Base-by-base conservation (phyloP, 2,888 invertebrate species). In the Tachystola acroxantha region DNA sequence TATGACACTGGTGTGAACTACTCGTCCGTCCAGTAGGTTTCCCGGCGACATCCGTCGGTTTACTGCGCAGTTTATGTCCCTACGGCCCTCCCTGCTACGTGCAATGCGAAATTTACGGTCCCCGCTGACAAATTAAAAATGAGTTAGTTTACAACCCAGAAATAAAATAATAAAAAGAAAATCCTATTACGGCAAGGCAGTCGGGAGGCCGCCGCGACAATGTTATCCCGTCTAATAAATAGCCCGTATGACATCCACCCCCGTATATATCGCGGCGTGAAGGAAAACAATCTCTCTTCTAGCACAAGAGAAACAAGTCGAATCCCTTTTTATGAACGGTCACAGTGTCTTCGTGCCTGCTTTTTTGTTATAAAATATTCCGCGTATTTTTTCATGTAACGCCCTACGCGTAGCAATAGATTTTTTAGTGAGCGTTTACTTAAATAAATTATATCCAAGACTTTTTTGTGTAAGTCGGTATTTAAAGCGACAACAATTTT, bases 161-260 rank as follows among this genome's bases (percentile, higher is more conserved):
- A 72, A 74, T 75, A 73, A 78, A 77, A 77, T 77, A 68, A 78
- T 69, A 74, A 75, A 75, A 75, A 62, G 62, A 54, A 72, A 78
- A 79, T 74, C 70, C 73, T 73, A 80, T 79, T 79, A 78, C 69
- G 63, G 43, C 60, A 58, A 64, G 61, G 67, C 66, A 59, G 63
- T 24, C 24, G 53, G 54, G 55, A 57, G 61, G 58, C 57, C 58
- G 58, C 53, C 51, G 66, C 65, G 74, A 80, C 81, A 80, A 75
- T 79, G 80, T 82, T 81, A 79, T 76, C 76, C 73, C 66, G 60
- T 72, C 71, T 80, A 76, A 82, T 79, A 77, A 80, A 81, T 81
- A 74, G 77, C 74, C 64, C 56, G 63, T 71, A 76, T 79, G 81
- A 81, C 74, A 73, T 67, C 68, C 63, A 59, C 57, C 65, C 57